Conservation (phyloP, 2,888 invertebrate genomes). For the Elegia similella region DNA sequence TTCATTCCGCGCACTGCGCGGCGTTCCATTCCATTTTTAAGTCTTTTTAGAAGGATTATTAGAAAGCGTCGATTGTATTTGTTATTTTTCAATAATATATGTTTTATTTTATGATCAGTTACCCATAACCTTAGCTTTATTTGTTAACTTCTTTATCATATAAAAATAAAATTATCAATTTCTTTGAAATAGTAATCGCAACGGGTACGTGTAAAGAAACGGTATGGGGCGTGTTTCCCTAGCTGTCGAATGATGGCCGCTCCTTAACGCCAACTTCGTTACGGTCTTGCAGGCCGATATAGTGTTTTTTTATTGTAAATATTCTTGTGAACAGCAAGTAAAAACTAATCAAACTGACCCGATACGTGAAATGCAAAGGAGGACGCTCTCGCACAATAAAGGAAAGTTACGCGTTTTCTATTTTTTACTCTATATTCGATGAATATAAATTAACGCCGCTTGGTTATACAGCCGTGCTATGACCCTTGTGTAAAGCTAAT, state of each 20-base stretch:
- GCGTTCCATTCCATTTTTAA: background rate
- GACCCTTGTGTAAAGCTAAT: conserved; percentile 52
- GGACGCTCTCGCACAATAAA: conserved; percentile 74
- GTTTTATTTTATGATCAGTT: background rate
- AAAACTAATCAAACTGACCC: conserved; percentile 52
- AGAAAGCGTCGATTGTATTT: background rate
- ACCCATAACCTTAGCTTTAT: too few relatives aligned
- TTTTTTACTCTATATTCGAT: conserved; percentile 34
- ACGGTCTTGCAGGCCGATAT: conserved; percentile 57
- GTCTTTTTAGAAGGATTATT: background rate
- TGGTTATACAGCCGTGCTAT: conserved; percentile 44
- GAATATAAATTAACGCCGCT: conserved; percentile 54
- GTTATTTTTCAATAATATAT: background rate
- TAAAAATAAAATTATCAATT: too few relatives aligned
- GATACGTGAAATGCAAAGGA: conserved; percentile 79
- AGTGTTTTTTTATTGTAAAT: conserved; percentile 51
- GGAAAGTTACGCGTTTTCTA: conserved; percentile 63
- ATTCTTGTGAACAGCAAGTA: conserved; percentile 47
- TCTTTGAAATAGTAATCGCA: background rate
- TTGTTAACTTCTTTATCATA: too few relatives aligned
- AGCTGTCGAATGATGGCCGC: conserved; percentile 61
- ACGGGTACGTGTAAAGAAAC: conserved; percentile 26
- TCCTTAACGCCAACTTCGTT: conserved; percentile 62
- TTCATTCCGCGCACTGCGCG: background rate
- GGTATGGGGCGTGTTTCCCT: conserved; percentile 56